A percentile compares a stretch with the other conserved stretches of the same genome.
Conservation (phyloP, 2,888 invertebrate genomes). For the Caenorhabditis afra region DNA sequence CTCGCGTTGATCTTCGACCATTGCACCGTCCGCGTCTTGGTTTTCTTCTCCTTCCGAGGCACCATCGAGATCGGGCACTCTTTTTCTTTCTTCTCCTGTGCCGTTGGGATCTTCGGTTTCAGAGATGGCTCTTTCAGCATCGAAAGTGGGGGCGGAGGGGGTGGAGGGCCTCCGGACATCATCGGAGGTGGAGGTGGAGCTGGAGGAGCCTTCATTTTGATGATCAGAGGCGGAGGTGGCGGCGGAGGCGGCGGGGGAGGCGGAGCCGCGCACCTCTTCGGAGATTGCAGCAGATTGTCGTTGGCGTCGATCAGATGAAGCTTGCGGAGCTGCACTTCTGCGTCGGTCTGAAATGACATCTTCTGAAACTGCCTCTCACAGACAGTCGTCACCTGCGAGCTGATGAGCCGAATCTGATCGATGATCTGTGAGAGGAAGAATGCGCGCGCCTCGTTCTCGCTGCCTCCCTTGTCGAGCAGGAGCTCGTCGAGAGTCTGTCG, state of each 20-base stretch:
- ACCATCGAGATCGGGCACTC: conserved; percentile 59
- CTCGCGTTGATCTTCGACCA: conserved; percentile 58
- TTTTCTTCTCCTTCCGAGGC: conserved; percentile 60
- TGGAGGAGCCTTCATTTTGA: conserved; percentile 25
- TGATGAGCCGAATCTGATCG: conserved; percentile 31
- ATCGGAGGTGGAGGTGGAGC: conserved; percentile 44
- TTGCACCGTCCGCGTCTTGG: conserved; percentile 62
- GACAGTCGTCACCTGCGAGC: conserved; percentile 24
- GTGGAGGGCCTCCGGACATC: background rate
- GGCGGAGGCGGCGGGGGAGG: conserved; percentile 17
- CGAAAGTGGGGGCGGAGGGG: conserved; percentile 7
- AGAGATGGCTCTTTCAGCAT: background rate
- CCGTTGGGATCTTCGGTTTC: background rate
- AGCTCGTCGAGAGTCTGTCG: conserved; percentile 49
- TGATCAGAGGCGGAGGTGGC: conserved; percentile 27
- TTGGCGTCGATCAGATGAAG: conserved; percentile 48
- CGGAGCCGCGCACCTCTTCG: background rate
- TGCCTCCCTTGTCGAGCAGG: conserved; percentile 28
- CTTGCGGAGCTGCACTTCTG: conserved; percentile 44
- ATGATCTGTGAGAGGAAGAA: conserved; percentile 46
- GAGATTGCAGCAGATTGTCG: conserved; percentile 43
- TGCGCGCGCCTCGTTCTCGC: conserved; percentile 36
- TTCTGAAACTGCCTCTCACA: background rate
- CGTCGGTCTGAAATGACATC: conserved; percentile 38
- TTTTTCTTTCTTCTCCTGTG: background rate